Evolutionary conservation across 2,797 vertebrate species (phyloP).

Genomic region (Chelon labrosus): DNA sequence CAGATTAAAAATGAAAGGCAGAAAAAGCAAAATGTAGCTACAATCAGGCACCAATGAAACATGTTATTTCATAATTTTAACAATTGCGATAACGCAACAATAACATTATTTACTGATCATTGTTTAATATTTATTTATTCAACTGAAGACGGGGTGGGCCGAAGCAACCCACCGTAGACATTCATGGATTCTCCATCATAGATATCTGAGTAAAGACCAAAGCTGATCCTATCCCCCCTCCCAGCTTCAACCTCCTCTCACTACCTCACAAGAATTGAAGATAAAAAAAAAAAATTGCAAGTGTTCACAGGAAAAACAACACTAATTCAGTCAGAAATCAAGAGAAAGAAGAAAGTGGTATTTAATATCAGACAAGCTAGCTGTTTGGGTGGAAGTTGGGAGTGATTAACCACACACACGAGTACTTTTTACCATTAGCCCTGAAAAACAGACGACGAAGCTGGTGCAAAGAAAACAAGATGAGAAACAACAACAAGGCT

Average conservation of each 20-base stretch:
- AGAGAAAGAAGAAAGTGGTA: constrained; percentile 76
- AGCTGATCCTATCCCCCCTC: constrained; percentile 55
- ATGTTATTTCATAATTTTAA: constrained; percentile 82
- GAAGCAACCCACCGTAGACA: constrained; percentile 78
- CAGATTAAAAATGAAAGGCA: constrained; percentile 89
- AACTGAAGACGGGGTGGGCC: constrained; percentile 77
- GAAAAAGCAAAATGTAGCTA: constrained; percentile 89
- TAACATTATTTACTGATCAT: constrained; percentile 85
- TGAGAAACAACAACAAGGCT: constrained; percentile 48
- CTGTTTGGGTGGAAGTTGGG: constrained; percentile 68
- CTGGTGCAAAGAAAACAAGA: constrained; percentile 70
- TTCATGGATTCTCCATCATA: constrained; percentile 80
- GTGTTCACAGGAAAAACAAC: constrained; percentile 77
- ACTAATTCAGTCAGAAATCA: constrained; percentile 77
- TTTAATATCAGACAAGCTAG: constrained; percentile 76
- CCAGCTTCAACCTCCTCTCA: constrained; percentile 47
- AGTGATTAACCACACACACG: constrained; percentile 68
- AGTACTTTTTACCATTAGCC: constrained; percentile 62
- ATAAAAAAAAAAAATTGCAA: constrained; percentile 49
- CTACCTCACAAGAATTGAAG: constrained; percentile 72
- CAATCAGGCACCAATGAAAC: constrained; percentile 89
- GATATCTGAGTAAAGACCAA: constrained; percentile 75
- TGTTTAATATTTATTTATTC: constrained; percentile 82
- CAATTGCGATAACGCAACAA: constrained; percentile 89
- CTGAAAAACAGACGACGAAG: constrained; percentile 67